Evolutionary conservation across 2,888 invertebrate genomes (phyloP).

Genomic region (Xanthia icteritia): DNA sequence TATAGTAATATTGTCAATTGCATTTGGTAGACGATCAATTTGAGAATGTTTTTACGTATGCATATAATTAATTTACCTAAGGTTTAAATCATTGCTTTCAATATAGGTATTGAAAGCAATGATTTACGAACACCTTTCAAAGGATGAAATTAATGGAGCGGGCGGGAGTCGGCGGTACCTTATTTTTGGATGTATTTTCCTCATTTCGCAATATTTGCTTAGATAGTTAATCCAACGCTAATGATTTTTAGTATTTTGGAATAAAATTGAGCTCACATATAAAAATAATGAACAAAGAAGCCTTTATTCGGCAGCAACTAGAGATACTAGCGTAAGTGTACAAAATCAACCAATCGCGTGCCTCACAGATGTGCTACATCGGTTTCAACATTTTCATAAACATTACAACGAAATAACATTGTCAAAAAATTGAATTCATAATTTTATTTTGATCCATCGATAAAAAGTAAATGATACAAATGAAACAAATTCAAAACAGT

Average conservation of each 20-base stretch:
- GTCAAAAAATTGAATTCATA: slow-evolving; percentile 68
- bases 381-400: slow-evolving; percentile 13
- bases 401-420: slow-evolving; percentile 53
- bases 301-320: slow-evolving; percentile 39
- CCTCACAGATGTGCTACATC: slow-evolving; percentile 1
- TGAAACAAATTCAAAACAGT: slow-evolving; percentile 60
- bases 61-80: background rate
- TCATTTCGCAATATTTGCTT: background rate
- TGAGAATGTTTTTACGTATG: background rate
- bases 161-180: background rate
- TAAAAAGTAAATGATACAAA: slow-evolving; percentile 70
- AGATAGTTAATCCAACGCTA: background rate
- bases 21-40: background rate
- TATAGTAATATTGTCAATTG: too few species aligned
- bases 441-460: slow-evolving; percentile 77
- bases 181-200: background rate
- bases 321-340: slow-evolving; percentile 16
- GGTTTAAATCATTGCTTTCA: background rate
- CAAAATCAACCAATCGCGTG: slow-evolving; percentile 28
- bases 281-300: slow-evolving; percentile 30
- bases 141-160: background rate
- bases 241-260: background rate
- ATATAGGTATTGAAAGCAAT: too few species aligned
- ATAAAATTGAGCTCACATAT: slow-evolving; percentile 13
- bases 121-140: too few species aligned